These are phyloP conservation scores for Equus quagga DNA, from an alignment of 2,113 vertebrate genomes.

Conservation along the genomic window DNA sequence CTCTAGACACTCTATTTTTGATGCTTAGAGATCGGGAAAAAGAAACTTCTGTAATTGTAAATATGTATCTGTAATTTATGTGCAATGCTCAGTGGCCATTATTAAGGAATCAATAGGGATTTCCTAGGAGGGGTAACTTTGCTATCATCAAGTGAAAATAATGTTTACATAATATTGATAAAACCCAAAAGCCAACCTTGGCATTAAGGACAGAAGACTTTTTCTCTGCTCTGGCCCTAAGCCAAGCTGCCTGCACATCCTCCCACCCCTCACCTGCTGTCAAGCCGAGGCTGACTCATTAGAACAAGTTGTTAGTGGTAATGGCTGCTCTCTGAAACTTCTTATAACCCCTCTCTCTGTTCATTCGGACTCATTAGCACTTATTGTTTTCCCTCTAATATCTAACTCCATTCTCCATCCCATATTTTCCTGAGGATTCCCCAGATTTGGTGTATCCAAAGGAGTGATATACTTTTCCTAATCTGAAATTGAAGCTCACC, in stretches of 20 bases:
- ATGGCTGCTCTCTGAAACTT: background rate
- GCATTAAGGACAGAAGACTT: background rate
- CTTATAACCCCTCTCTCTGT: background rate
- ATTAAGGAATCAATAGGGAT: conserved; percentile 51
- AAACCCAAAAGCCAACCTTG: background rate
- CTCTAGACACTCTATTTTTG: conserved; percentile 70
- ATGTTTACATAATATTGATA: conserved; percentile 1
- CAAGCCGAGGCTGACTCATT: background rate
- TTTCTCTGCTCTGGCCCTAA: background rate
- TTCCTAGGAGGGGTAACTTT: conserved; percentile 18
- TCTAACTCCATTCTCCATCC: background rate
- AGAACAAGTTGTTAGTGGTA: background rate
- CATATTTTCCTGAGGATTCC: background rate
- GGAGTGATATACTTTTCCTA: background rate
- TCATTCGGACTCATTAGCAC: background rate
- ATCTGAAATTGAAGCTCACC: background rate
- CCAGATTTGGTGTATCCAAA: background rate
- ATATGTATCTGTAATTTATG: background rate
- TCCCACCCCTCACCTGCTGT: background rate
- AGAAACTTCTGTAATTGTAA: conserved; percentile 65
- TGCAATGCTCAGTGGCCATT: conserved; percentile 66
- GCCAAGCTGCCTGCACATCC: background rate
- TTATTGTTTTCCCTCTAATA: background rate
- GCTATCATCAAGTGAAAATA: conserved; percentile 47
- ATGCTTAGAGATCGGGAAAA: conserved; percentile 26